Percentiles rank a stretch among this genome's conserved stretches.
Conservation (phyloP, 1,140 invertebrate genomes). For the Brachionus plicatilis region DNA sequence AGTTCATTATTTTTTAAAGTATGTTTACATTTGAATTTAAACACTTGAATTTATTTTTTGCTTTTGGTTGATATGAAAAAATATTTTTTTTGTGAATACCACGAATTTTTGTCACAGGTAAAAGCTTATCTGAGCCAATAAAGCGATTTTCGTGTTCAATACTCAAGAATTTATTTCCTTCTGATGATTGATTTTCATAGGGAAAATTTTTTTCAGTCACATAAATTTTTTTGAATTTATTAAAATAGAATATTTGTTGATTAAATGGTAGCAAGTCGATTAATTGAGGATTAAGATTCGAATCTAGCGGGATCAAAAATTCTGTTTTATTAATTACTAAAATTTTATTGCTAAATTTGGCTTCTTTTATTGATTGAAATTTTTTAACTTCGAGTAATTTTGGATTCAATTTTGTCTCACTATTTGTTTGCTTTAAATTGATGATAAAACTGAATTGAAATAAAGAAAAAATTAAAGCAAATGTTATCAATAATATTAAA, state of each 20-base stretch:
- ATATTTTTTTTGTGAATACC: neutral
- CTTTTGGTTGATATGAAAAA: neutral
- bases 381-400: neutral
- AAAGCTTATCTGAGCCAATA: neutral
- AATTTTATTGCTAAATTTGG: neutral
- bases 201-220: neutral
- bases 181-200: neutral
- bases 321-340: neutral
- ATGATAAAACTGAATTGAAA: neutral
- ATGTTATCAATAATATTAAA: neutral
- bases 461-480: neutral
- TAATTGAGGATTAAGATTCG: neutral
- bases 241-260: neutral
- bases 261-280: neutral
- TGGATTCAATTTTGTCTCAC: neutral
- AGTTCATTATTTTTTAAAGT: neutral
- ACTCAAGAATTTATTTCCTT: neutral
- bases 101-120: neutral
- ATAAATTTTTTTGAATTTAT: neutral
- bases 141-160: neutral
- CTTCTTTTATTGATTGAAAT: neutral
- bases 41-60: neutral
- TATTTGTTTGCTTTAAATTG: neutral
- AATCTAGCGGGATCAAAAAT: neutral
- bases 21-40: neutral